Conservation (phyloP, 2,888 invertebrate genomes). For the Drosophila phalerata region DNA sequence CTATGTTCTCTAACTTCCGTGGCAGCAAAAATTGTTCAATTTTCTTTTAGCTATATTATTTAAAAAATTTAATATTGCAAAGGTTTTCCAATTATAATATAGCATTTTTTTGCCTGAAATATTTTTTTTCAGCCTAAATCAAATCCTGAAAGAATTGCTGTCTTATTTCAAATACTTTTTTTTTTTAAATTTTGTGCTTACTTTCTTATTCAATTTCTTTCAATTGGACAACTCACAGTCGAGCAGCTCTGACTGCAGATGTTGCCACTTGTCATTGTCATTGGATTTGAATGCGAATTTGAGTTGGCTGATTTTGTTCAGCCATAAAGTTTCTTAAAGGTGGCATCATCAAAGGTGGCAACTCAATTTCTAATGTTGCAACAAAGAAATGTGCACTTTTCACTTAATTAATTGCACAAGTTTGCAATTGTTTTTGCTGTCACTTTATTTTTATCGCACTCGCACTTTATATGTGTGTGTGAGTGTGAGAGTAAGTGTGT, state of each 20-base stretch:
- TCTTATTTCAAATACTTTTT: no score
- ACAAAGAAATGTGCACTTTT: conserved; percentile 66
- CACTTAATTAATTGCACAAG: conserved; percentile 79
- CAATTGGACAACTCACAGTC: neutral
- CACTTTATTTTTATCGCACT: conserved; percentile 76
- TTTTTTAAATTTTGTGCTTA: no score
- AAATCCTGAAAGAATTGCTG: no score
- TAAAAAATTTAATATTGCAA: no score
- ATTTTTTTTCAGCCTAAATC: no score
- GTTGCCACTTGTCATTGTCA: conserved; percentile 49
- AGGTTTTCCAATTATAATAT: no score
- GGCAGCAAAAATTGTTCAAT: no score
- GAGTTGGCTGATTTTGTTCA: conserved; percentile 2
- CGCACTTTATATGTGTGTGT: conserved; percentile 49
- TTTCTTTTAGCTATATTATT: no score
- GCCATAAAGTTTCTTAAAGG: conserved; percentile 35
- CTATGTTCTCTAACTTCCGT: no score
- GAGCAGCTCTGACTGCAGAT: neutral
- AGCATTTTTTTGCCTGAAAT: no score
- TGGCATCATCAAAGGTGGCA: conserved; percentile 45
- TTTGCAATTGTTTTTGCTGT: conserved; percentile 79
- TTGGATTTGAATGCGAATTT: conserved; percentile 12
- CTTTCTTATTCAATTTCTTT: neutral
- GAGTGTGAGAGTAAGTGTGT: conserved; percentile 28
- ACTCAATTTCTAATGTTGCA: conserved; percentile 58